Conservation (phyloP, 2,888 invertebrate genomes). For the Camponotus fellah region DNA sequence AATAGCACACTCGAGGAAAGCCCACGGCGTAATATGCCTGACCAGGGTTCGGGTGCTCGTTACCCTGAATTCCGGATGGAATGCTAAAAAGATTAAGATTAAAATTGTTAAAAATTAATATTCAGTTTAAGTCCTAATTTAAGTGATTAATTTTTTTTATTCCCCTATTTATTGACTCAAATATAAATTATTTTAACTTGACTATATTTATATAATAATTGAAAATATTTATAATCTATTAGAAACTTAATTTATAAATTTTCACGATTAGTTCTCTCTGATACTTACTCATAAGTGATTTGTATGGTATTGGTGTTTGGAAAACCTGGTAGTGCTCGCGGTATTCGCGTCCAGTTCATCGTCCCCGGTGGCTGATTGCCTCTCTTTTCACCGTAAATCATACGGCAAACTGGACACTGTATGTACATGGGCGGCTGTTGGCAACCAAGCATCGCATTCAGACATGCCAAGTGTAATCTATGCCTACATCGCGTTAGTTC, state of each 20-base stretch:
- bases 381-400: constrained; percentile 92
- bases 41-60: constrained; percentile 93
- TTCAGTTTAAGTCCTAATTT: neutral
- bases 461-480: constrained; percentile 93
- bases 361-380: constrained; percentile 94
- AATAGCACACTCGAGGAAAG: constrained; percentile 93
- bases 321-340: constrained; percentile 91
- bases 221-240: neutral
- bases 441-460: constrained; percentile 91
- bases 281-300: constrained; percentile 92
- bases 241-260: neutral
- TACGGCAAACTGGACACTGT: constrained; percentile 95
- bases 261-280: neutral
- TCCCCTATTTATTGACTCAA: neutral
- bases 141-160: neutral
- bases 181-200: neutral
- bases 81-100: constrained; percentile 88
- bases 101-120: neutral
- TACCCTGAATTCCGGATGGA: constrained; percentile 93
- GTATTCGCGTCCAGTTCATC: constrained; percentile 93
- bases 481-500: constrained; percentile 92
- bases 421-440: constrained; percentile 90
- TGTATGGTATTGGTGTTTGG: constrained; percentile 91
- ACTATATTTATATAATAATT: neutral
- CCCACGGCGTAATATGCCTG: constrained; percentile 96